Conservation (phyloP, 2,113 vertebrate genomes). For the Sylvietta virens region DNA sequence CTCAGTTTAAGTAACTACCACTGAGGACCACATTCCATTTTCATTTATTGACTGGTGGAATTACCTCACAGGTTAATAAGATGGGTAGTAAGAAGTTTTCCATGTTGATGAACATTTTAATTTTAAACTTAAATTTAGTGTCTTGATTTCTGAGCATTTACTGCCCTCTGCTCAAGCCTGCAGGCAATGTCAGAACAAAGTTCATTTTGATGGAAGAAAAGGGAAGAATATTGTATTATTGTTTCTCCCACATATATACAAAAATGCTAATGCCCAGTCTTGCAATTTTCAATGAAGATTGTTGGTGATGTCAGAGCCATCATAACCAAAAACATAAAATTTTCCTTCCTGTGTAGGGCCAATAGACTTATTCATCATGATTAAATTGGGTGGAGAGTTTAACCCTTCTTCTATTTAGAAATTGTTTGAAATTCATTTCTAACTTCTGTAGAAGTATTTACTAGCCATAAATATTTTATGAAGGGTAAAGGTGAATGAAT, state of each 20-base stretch:
- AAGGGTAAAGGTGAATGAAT: background rate
- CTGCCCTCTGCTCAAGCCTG: background rate
- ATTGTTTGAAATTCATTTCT: background rate
- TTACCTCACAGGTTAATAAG: background rate
- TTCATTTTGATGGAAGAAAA: background rate
- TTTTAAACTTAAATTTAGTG: background rate
- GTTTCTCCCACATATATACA: background rate
- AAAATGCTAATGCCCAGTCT: background rate
- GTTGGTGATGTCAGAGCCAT: background rate
- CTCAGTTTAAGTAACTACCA: background rate
- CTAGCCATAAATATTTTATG: background rate
- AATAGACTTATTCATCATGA: background rate
- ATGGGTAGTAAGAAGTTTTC: background rate
- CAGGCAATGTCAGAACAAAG: background rate
- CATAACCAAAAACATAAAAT: background rate
- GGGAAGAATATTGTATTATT: background rate
- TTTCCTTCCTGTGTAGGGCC: background rate
- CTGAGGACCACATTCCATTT: background rate
- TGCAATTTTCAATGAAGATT: background rate
- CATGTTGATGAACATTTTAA: background rate
- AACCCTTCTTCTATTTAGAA: background rate
- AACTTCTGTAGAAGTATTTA: background rate
- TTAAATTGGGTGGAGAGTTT: background rate
- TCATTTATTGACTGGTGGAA: background rate
- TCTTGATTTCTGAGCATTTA: background rate